These are phyloP conservation scores for Halcyon chelicuti DNA, from an alignment of 2,797 vertebrate genomes.

Conservation along the genomic window DNA sequence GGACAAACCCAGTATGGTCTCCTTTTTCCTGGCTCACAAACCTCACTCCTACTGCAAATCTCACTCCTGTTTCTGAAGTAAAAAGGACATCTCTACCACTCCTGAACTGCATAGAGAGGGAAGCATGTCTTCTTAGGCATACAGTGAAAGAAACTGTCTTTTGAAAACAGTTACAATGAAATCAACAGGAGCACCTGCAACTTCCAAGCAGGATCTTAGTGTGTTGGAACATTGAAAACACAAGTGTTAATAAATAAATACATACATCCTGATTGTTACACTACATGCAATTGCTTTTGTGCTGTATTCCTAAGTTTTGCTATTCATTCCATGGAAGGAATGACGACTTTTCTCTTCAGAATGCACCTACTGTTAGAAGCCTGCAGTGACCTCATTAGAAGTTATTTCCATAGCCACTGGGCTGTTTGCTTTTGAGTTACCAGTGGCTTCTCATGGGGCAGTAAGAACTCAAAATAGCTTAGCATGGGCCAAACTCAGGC, in stretches of 20 bases:
- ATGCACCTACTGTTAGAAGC: conserved; percentile 53
- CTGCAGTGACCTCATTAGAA: conserved; percentile 38
- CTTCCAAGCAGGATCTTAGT: not conserved
- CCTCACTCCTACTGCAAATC: not conserved
- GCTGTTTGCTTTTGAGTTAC: conserved; percentile 68
- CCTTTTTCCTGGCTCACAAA: not conserved
- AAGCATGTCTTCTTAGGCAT: not conserved
- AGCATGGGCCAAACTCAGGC: conserved; percentile 14
- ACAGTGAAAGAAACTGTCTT: not conserved
- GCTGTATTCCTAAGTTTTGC: not conserved
- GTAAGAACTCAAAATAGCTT: conserved; percentile 39
- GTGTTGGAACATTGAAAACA: not conserved
- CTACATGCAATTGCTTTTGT: not conserved
- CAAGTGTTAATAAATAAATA: not conserved
- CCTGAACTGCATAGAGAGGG: not conserved
- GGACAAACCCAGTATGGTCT: not conserved
- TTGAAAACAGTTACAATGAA: not conserved
- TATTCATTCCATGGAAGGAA: conserved; percentile 11
- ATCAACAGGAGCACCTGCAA: not conserved
- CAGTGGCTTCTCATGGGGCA: conserved; percentile 23
- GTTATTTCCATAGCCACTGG: conserved; percentile 42
- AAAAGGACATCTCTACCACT: not conserved
- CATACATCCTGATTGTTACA: not conserved
- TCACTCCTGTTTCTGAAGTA: not conserved
- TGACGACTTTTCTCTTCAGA: conserved; percentile 21